Percentiles rank a stretch among this genome's conserved stretches.
These are phyloP conservation scores for Rhamnusium bicolor DNA, from an alignment of 2,888 invertebrate genomes.

Conservation along the genomic window DNA sequence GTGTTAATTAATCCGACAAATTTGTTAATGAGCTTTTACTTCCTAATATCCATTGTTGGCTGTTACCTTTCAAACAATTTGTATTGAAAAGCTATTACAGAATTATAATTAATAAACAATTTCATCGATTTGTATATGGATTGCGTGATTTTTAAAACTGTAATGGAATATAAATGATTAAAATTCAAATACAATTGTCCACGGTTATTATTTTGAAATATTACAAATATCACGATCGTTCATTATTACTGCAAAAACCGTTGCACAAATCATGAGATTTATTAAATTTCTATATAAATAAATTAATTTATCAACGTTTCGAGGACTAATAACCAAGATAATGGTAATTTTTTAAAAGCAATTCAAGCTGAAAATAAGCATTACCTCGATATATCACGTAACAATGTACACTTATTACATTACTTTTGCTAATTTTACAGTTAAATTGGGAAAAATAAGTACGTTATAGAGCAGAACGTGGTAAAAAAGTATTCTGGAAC, in stretches of 20 bases:
- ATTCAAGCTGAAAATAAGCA: constrained; percentile 34
- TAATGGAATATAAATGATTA: constrained; percentile 7
- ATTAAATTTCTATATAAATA: constrained; percentile 37
- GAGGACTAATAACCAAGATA: constrained; percentile 24
- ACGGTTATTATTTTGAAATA: constrained; percentile 15
- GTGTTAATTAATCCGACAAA: too few species aligned
- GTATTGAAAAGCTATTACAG: too few species aligned
- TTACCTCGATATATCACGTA: constrained; percentile 31
- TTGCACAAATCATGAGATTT: constrained; percentile 32
- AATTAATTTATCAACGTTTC: constrained; percentile 30
- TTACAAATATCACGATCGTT: constrained; percentile 18
- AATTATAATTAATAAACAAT: neutral
- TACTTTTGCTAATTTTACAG: constrained; percentile 32
- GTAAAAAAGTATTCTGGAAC: neutral
- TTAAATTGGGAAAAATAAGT: constrained; percentile 23
- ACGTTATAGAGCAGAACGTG: constrained; percentile 23
- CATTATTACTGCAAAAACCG: constrained; percentile 33
- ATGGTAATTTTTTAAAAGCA: constrained; percentile 28
- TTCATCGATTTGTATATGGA: neutral
- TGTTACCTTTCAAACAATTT: too few species aligned
- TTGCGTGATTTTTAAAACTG: neutral
- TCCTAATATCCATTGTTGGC: too few species aligned
- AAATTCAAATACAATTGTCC: constrained; percentile 24
- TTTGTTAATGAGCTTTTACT: too few species aligned
- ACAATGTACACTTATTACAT: constrained; percentile 13